Conservation (phyloP, 2,888 invertebrate genomes). For the Junonia oenone region DNA sequence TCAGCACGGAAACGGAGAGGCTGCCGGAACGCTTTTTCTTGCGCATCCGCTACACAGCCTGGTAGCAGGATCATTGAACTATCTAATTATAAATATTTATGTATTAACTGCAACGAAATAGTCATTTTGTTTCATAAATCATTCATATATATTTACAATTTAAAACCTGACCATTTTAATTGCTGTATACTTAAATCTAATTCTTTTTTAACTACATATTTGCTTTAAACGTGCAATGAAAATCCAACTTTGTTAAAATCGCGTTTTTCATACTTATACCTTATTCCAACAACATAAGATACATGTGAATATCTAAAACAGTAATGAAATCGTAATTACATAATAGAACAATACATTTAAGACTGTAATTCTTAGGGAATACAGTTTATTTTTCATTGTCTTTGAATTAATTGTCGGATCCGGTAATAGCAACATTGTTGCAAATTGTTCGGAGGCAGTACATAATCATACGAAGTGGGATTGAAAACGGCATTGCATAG, state of each 20-base stretch:
- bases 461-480: slow-evolving; percentile 7
- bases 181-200: background rate
- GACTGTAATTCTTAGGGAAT: background rate
- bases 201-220: background rate
- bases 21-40: no score
- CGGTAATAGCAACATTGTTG: slow-evolving; percentile 18
- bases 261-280: background rate
- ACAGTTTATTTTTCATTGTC: background rate
- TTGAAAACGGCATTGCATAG: slow-evolving; percentile 6
- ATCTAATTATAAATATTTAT: no score
- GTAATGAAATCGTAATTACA: background rate
- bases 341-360: background rate
- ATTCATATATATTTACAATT: no score
- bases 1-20: no score
- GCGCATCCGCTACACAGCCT: no score
- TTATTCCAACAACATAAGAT: background rate
- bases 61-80: no score
- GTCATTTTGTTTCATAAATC: no score
- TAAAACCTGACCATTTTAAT: background rate
- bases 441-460: slow-evolving; percentile 14
- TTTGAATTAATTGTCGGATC: background rate
- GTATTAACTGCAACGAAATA: no score
- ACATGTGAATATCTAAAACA: background rate
- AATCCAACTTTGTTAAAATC: background rate
- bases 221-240: background rate